Base-by-base conservation (phyloP, 2,888 invertebrate genomes). In the Polyploca ridens region DNA sequence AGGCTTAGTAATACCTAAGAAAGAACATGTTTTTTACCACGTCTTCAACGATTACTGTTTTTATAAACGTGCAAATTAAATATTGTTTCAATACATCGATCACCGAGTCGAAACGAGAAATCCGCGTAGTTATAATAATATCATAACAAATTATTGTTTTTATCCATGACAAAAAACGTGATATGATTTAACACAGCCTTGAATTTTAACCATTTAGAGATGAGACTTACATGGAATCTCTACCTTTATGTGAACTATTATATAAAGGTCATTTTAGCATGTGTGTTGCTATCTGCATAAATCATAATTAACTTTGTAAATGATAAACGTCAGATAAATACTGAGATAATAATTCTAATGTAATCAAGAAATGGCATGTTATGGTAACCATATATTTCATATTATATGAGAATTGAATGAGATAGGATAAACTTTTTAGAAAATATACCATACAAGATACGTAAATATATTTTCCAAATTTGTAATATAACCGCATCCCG, bases 131-230 rank as follows among this genome's bases (percentile, higher is more conserved):
- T 27, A 27, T 27, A 27, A 6, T n/a, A 10, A 19, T 54, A 54
- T 49, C 16, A 49, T 46, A 54, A n/a, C 54, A 54, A 54, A 54
- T 54, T 54, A 54, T 54, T 54, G 54, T 54, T 54, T 54, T 54
- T 54, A 19, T 54, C 54, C 54, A 19, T 54, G 10, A 54, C 54
- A 54, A 54, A 27, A 54, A 54, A 54, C 54, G 16, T 54, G 54
- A n/a, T 19, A 0, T 19, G 19, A 54, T n/a, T 54, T 10, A n/a
- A 19, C 10, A 19, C 10, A 10, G 7, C 54, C 54, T 54, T 54
- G 54, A 54, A 54, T 16, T 19, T 54, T 54, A 54, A 54, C 54
- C 46, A 19, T 54, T 8, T n/a, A 41, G 11, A 41, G 41, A 41
- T 41, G 41, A 13, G 1, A n/a, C 46, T n/a, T 5, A 13, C 13